A percentile compares a stretch with the other conserved stretches of the same genome.
Evolutionary conservation across 64 coral and sea anemone genomes (phyloP).

Genomic region (Dendronephthya gigantea): DNA sequence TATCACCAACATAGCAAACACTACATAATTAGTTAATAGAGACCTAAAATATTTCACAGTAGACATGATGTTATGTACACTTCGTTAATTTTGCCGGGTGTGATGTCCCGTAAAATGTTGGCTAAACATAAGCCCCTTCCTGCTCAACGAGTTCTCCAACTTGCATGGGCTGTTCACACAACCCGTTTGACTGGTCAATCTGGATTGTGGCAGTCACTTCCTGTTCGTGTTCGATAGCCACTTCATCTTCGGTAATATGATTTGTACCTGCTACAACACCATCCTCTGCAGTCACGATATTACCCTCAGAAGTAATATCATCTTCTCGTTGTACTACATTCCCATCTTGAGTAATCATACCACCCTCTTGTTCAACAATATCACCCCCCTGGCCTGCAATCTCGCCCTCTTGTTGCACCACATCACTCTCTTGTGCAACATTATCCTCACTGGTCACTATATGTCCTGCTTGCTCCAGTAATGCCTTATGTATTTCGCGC

Average conservation of each 20-base stretch:
- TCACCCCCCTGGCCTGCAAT: not conserved
- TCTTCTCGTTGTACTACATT: not conserved
- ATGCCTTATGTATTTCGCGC: not conserved
- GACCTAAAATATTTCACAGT: too few species aligned
- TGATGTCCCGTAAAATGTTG: not conserved
- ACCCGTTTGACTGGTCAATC: not conserved
- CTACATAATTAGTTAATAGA: too few species aligned
- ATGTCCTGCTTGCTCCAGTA: not conserved
- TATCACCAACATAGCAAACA: too few species aligned
- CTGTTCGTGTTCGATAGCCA: not conserved
- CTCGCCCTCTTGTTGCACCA: not conserved
- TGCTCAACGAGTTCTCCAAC: not conserved
- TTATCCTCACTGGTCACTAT: not conserved
- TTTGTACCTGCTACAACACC: not conserved
- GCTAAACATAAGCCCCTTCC: not conserved
- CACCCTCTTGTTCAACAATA: not conserved
- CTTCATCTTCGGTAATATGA: not conserved
- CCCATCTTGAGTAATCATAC: not conserved
- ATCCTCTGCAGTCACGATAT: not conserved
- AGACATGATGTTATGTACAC: too few species aligned
- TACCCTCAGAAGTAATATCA: not conserved
- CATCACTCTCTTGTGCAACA: not conserved
- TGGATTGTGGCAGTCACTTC: not conserved
- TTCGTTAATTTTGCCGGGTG: too few species aligned
- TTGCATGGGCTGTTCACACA: not conserved